These are phyloP conservation scores for Deilephila elpenor DNA, from an alignment of 2,888 invertebrate species.

Conservation along the genomic window DNA sequence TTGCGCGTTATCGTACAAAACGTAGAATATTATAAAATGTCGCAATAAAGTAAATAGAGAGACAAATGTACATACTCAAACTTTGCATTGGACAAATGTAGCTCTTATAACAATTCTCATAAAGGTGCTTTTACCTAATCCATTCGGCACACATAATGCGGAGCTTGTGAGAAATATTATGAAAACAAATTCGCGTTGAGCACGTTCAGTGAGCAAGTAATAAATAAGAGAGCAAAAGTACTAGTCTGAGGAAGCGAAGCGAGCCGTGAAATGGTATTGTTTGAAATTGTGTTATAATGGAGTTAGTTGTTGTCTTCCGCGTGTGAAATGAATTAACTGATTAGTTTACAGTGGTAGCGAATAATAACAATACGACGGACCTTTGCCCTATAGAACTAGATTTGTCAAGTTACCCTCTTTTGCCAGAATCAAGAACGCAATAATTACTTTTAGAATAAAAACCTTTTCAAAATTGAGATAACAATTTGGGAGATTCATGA, in stretches of 20 bases:
- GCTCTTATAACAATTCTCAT: conserved; percentile 45
- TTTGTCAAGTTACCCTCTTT: neutral
- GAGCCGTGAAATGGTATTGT: conserved; percentile 73
- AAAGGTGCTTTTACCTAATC: conserved; percentile 54
- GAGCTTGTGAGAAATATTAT: conserved; percentile 78
- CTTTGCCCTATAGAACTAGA: neutral
- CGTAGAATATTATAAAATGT: conserved; percentile 82
- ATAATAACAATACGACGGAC: neutral
- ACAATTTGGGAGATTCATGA: too few relatives aligned
- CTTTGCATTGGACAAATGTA: conserved; percentile 45
- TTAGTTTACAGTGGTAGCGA: neutral
- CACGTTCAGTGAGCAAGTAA: conserved; percentile 81
- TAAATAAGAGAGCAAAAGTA: conserved; percentile 78
- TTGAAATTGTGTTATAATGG: conserved; percentile 67
- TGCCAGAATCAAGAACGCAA: neutral
- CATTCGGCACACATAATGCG: conserved; percentile 59
- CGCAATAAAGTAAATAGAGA: conserved; percentile 81
- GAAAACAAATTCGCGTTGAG: conserved; percentile 83
- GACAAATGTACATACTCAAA: conserved; percentile 71
- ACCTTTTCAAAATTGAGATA: neutral
- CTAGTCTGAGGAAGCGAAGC: conserved; percentile 53
- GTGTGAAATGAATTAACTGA: conserved; percentile 19
- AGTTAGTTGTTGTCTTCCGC: conserved; percentile 21
- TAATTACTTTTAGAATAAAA: neutral
- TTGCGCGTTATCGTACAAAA: conserved; percentile 73